Evolutionary conservation across 2,888 invertebrate genomes (phyloP).

Genomic region (Abrostola tripartita): DNA sequence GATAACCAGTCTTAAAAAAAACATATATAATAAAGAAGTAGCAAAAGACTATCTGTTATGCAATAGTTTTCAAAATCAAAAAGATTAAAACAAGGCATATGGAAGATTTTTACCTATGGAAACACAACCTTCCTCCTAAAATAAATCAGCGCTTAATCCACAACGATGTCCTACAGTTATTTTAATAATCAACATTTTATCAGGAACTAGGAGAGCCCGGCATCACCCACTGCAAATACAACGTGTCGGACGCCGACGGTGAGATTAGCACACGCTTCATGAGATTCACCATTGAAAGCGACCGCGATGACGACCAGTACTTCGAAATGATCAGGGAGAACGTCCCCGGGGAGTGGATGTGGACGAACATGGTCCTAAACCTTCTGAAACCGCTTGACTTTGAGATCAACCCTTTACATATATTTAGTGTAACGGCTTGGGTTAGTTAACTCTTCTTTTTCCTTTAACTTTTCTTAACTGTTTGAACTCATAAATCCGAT

Average conservation of each 20-base stretch:
- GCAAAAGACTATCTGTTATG: too few relatives aligned
- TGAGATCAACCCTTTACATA: constrained; percentile 85
- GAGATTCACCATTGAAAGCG: constrained; percentile 75
- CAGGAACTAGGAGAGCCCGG: constrained; percentile 80
- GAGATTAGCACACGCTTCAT: constrained; percentile 80
- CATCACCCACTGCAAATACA: constrained; percentile 75
- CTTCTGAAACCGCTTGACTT: constrained; percentile 75
- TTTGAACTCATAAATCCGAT: too few relatives aligned
- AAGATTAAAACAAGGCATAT: too few relatives aligned
- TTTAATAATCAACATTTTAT: not conserved
- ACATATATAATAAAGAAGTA: too few relatives aligned
- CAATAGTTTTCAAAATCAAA: too few relatives aligned
- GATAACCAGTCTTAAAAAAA: too few relatives aligned
- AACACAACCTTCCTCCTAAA: too few relatives aligned
- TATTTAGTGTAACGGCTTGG: constrained; percentile 85
- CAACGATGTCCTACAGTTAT: not conserved
- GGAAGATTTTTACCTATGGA: too few relatives aligned
- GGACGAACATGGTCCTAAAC: constrained; percentile 75
- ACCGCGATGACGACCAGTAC: constrained; percentile 71
- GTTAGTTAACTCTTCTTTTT: constrained; percentile 71
- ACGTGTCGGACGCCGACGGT: constrained; percentile 80
- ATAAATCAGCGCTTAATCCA: not conserved
- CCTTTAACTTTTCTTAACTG: not conserved
- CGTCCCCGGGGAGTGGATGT: constrained; percentile 64
- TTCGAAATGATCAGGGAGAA: constrained; percentile 74